Conservation (phyloP, 2,888 invertebrate species). For the Stenoptilia bipunctidactyla region DNA sequence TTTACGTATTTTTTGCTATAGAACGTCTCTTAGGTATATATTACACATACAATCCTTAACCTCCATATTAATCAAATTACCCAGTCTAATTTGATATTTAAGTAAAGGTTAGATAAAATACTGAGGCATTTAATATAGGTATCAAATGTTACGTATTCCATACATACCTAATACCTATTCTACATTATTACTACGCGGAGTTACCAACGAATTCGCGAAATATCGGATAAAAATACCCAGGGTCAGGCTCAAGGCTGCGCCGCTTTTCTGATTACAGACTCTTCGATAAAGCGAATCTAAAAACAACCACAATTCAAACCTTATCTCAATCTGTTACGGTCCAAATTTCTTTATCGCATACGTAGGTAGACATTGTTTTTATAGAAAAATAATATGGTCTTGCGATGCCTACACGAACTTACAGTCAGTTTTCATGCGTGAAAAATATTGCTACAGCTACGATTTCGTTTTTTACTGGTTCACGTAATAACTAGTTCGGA, state of each 20-base stretch:
- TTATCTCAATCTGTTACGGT: conserved; percentile 3
- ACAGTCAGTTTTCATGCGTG: background rate
- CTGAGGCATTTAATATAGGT: background rate
- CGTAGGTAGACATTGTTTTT: conserved; percentile 1
- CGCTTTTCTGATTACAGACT: conserved; percentile 60
- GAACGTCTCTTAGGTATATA: too few species aligned
- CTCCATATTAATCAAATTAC: too few species aligned
- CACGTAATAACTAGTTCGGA: too few species aligned
- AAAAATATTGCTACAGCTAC: too few species aligned
- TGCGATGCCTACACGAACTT: background rate
- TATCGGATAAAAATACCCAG: conserved; percentile 66
- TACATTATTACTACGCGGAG: conserved; percentile 31
- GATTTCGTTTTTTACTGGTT: too few species aligned
- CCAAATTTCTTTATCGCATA: background rate
- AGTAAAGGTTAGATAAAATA: background rate
- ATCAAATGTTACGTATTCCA: background rate
- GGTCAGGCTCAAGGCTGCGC: conserved; percentile 64
- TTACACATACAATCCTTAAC: too few species aligned
- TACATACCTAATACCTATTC: background rate
- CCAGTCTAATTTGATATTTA: too few species aligned
- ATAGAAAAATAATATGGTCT: conserved; percentile 4
- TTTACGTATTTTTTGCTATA: too few species aligned
- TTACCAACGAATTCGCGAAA: conserved; percentile 54
- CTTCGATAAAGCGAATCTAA: conserved; percentile 21
- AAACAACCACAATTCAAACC: conserved; percentile 6